phyloP scores from a whole-genome alignment of 2,888 invertebrate genomes.

The Tridacna crocea region DNA sequence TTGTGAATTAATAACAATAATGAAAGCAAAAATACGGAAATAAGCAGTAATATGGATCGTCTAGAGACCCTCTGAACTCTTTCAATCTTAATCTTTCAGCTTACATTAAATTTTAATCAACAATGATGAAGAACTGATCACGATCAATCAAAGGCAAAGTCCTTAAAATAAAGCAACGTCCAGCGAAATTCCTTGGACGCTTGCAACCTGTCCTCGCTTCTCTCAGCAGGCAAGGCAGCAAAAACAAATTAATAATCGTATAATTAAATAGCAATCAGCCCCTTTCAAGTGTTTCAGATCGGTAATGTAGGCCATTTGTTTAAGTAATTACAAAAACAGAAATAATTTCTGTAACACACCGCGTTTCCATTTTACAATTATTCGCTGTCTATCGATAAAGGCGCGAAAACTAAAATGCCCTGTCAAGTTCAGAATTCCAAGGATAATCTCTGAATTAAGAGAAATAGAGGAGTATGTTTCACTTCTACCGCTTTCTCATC shows the following conservation, averaged over 20 bases:
- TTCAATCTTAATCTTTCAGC: too few relatives aligned
- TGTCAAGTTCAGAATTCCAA: neutral
- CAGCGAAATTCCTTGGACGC: conserved; percentile 16
- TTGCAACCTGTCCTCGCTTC: neutral
- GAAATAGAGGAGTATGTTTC: too few relatives aligned
- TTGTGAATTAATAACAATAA: too few relatives aligned
- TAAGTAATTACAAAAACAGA: conserved; percentile 13
- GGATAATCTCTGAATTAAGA: conserved; percentile 1
- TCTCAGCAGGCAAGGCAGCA: neutral
- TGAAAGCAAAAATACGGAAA: too few relatives aligned
- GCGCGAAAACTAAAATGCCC: neutral
- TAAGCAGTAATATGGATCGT: too few relatives aligned
- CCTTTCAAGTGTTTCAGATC: neutral
- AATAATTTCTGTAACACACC: neutral
- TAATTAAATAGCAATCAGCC: conserved; percentile 21
- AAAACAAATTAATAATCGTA: conserved; percentile 23
- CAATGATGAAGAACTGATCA: too few relatives aligned
- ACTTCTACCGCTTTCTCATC: too few relatives aligned
- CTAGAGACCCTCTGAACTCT: too few relatives aligned
- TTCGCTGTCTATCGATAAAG: neutral
- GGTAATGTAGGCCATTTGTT: conserved; percentile 15
- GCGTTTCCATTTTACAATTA: conserved; percentile 4
- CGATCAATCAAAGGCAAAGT: too few relatives aligned
- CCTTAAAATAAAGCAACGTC: neutral
- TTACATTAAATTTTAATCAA: too few relatives aligned